phyloP scores from a whole-genome alignment of 2,888 invertebrate genomes.

The Temnothorax rugatulus region DNA sequence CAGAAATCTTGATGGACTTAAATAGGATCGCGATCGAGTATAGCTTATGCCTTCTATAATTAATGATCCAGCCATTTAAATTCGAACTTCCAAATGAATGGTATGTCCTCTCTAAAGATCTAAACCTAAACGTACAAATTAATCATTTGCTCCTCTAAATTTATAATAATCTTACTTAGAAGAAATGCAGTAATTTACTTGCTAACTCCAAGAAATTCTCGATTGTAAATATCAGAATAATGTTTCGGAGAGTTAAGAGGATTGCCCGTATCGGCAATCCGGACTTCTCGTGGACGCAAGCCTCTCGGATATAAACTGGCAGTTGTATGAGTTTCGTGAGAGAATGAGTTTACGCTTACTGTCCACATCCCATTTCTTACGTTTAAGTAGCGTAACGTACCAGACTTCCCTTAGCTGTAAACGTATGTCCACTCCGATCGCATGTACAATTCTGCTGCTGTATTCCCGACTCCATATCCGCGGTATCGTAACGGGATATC shows the following conservation, averaged over 20 bases:
- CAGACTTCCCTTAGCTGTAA: conserved; percentile 59
- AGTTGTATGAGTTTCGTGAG: conserved; percentile 59
- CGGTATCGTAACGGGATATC: background rate
- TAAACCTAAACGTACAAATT: background rate
- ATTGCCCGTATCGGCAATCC: background rate
- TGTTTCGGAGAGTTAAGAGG: background rate
- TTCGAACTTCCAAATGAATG: background rate
- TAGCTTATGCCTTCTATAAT: background rate
- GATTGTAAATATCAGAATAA: background rate
- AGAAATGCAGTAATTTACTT: background rate
- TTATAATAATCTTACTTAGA: background rate
- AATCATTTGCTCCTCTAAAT: background rate
- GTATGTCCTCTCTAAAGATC: background rate
- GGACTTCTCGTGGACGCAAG: background rate
- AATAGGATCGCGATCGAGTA: background rate
- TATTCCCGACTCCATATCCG: conserved; percentile 49
- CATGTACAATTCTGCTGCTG: conserved; percentile 61
- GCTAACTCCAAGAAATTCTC: background rate
- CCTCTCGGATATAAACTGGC: background rate
- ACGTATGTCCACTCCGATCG: conserved; percentile 64
- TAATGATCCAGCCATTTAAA: background rate
- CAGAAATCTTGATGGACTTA: background rate
- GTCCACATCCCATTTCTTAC: conserved; percentile 67
- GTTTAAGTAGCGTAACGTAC: conserved; percentile 72
- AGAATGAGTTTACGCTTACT: conserved; percentile 75